phyloP scores from a whole-genome alignment of 2,113 vertebrate genomes.

The Pluvianellus socialis region DNA sequence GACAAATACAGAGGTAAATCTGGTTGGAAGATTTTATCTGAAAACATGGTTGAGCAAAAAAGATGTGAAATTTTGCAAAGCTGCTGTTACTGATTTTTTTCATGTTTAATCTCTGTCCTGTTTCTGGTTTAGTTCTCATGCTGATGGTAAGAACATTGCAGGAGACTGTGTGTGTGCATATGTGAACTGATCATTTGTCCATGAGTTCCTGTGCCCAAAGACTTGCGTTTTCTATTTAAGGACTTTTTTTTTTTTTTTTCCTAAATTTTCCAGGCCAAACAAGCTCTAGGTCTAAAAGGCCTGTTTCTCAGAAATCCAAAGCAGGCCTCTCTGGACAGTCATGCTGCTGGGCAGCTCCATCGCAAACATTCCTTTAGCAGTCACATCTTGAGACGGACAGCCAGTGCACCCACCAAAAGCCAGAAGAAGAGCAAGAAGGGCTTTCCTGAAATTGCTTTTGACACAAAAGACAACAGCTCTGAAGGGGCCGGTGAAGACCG shows the following conservation, averaged over 20 bases:
- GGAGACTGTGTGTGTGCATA: background rate
- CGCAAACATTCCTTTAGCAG: slow-evolving; percentile 93
- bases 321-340: slow-evolving; percentile 97
- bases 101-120: background rate
- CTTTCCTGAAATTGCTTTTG: slow-evolving; percentile 86
- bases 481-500: slow-evolving; percentile 81
- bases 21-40: background rate
- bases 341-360: slow-evolving; percentile 91
- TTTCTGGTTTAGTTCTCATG: background rate
- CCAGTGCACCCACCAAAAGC: slow-evolving; percentile 94
- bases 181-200: background rate
- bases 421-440: slow-evolving; percentile 88
- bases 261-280: slow-evolving; percentile 82
- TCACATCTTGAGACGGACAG: slow-evolving; percentile 91
- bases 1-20: background rate
- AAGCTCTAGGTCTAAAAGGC: slow-evolving; percentile 94
- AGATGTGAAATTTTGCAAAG: background rate
- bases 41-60: background rate
- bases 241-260: background rate
- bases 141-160: background rate
- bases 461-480: slow-evolving; percentile 85
- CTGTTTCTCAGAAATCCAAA: slow-evolving; percentile 98
- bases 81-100: background rate
- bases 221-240: background rate
- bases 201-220: background rate